These are phyloP conservation scores for Phthorimaea operculella DNA, from an alignment of 1,140 invertebrate species.

Conservation along the genomic window DNA sequence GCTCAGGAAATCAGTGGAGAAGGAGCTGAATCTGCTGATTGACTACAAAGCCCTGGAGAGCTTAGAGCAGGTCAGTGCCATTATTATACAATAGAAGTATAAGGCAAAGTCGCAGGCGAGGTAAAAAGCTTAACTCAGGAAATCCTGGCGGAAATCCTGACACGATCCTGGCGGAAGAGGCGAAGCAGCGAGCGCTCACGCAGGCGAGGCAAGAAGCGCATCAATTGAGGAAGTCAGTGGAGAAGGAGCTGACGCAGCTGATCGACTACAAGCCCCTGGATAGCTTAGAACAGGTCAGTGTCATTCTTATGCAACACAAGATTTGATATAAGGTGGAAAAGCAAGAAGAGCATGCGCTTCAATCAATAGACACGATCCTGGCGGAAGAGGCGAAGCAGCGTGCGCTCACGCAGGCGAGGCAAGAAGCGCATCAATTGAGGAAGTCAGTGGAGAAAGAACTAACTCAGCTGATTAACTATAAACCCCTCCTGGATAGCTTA, in stretches of 20 bases:
- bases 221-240: too few relatives aligned
- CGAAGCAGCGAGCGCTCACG: conserved; percentile 68
- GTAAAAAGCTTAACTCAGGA: too few relatives aligned
- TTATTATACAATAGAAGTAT: too few relatives aligned
- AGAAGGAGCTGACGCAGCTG: too few relatives aligned
- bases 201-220: conserved; percentile 71
- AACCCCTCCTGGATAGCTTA: conserved; percentile 51
- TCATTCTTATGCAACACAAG: too few relatives aligned
- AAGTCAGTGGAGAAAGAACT: conserved; percentile 71
- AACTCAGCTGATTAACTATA: conserved; percentile 68
- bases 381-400: conserved; percentile 71
- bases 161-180: conserved; percentile 71
- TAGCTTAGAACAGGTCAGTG: too few relatives aligned
- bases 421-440: conserved; percentile 71
- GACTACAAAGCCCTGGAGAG: conserved; percentile 59
- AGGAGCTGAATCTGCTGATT: conserved; percentile 70
- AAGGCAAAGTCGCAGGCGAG: too few relatives aligned
- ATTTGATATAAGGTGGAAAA: too few relatives aligned
- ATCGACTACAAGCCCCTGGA: too few relatives aligned
- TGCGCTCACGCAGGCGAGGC: conserved; percentile 69
- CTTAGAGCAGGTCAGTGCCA: conserved; percentile 61
- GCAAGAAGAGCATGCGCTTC: too few relatives aligned
- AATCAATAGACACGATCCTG: conserved; percentile 71
- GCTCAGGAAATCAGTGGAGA: conserved; percentile 69
- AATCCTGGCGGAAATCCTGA: too few relatives aligned